phyloP scores from a whole-genome alignment of 2,888 invertebrate genomes.

The Eristalis pertinax region DNA sequence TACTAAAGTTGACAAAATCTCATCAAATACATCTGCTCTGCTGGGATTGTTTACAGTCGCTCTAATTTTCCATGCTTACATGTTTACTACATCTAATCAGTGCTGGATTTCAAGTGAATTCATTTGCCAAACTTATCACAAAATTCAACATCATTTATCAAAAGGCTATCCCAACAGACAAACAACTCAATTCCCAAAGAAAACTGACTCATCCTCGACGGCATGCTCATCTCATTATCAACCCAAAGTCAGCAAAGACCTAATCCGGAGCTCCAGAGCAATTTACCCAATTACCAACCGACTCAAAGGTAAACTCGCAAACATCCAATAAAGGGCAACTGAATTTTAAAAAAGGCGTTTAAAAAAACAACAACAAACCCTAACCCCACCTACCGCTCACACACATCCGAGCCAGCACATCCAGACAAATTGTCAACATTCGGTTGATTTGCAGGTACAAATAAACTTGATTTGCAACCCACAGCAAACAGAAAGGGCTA shows the following conservation, averaged over 20 bases:
- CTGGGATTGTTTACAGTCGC: background rate
- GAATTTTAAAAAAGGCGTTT: slow-evolving; percentile 39
- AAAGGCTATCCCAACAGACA: slow-evolving; percentile 28
- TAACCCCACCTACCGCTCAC: background rate
- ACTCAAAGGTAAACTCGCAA: slow-evolving; percentile 70
- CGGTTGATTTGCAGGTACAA: slow-evolving; percentile 71
- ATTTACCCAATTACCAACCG: slow-evolving; percentile 71
- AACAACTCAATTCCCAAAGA: slow-evolving; percentile 46
- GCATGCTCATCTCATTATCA: slow-evolving; percentile 61
- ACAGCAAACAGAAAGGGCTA: slow-evolving; percentile 39
- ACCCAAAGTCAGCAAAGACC: slow-evolving; percentile 65
- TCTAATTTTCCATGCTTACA: background rate
- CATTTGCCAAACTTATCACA: background rate
- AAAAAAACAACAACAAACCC: slow-evolving; percentile 54
- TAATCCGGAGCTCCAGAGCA: slow-evolving; percentile 53
- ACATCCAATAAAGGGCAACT: slow-evolving; percentile 53
- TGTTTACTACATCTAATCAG: background rate
- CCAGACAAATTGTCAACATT: slow-evolving; percentile 72
- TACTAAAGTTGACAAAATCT: background rate
- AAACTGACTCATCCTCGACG: slow-evolving; percentile 30
- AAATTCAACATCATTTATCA: background rate
- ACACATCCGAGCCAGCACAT: slow-evolving; percentile 21
- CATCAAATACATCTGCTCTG: background rate
- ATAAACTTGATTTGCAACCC: slow-evolving; percentile 67
- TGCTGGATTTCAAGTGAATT: background rate